Percentiles rank a stretch among this genome's conserved stretches.
Conservation (phyloP, 92 coral and sea anemone species). For the Isaurus tuberculatus region DNA sequence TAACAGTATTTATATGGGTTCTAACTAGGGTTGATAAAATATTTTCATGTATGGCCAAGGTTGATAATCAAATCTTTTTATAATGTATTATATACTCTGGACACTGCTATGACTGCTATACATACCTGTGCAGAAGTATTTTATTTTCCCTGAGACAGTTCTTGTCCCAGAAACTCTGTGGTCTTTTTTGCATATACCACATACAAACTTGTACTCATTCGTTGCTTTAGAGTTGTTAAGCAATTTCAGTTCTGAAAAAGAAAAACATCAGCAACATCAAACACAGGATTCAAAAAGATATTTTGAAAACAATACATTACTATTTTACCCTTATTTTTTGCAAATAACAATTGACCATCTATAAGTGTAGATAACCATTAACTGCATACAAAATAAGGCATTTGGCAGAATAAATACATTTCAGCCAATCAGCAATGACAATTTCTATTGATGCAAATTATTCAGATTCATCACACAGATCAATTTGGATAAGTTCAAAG, state of each 20-base stretch:
- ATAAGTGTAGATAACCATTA: not conserved
- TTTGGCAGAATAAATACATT: not conserved
- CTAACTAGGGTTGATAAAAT: not conserved
- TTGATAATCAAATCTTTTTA: conserved; percentile 3
- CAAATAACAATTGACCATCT: not conserved
- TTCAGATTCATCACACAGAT: not conserved
- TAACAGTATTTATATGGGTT: not conserved
- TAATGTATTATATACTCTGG: not conserved
- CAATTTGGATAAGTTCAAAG: not conserved
- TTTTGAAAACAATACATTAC: not conserved
- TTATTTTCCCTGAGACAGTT: not conserved
- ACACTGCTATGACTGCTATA: conserved; percentile 1
- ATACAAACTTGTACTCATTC: conserved; percentile 5
- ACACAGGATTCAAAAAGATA: not conserved
- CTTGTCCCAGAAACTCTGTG: conserved; percentile 2
- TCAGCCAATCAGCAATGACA: not conserved
- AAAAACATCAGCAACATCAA: not conserved
- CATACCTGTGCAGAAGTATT: not conserved
- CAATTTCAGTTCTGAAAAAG: not conserved
- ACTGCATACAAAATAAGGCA: not conserved
- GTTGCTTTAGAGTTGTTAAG: not conserved
- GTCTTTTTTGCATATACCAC: not conserved
- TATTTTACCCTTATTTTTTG: conserved; percentile 8
- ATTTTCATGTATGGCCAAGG: not conserved
- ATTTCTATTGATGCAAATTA: not conserved